Percentiles rank a stretch among this genome's conserved stretches.
phyloP scores from a whole-genome alignment of 53 echinoderm and acorn worm species.

The Antedon mediterranea region DNA sequence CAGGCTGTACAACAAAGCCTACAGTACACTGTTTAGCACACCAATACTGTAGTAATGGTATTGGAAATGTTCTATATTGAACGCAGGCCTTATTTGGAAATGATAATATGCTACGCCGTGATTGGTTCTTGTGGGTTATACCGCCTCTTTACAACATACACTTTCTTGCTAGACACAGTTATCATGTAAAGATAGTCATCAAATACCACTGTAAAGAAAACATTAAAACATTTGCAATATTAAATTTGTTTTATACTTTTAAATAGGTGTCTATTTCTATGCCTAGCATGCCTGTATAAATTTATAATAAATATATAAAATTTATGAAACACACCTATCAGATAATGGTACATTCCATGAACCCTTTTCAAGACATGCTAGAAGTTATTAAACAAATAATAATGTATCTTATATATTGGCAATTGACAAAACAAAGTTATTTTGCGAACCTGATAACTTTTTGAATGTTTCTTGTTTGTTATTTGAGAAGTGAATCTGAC shows the following conservation, averaged over 20 bases:
- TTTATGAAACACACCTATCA: too few species aligned
- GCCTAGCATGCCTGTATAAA: too few species aligned
- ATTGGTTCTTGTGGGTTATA: constrained; percentile 62
- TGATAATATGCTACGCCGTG: constrained; percentile 37
- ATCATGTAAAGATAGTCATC: constrained; percentile 74
- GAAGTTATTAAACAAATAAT: neutral
- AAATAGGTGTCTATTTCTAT: too few species aligned
- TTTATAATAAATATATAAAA: too few species aligned
- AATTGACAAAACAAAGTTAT: neutral
- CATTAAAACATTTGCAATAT: neutral
- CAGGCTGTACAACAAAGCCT: too few species aligned
- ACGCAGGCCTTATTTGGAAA: neutral
- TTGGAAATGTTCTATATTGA: neutral
- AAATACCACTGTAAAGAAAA: constrained; percentile 60
- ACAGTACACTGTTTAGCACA: too few species aligned
- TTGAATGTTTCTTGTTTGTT: constrained; percentile 87
- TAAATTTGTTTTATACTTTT: too few species aligned
- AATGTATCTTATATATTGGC: neutral
- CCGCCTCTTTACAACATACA: constrained; percentile 78
- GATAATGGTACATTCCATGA: too few species aligned
- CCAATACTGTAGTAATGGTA: too few species aligned
- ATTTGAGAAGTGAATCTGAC: constrained; percentile 59
- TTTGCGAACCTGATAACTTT: constrained; percentile 69
- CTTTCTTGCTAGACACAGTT: constrained; percentile 77
- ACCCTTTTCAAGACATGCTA: too few species aligned